Percentiles rank a stretch among this genome's conserved stretches.
Evolutionary conservation across 2,888 invertebrate species (phyloP).

Genomic region (Drosophila nr. fundita): DNA sequence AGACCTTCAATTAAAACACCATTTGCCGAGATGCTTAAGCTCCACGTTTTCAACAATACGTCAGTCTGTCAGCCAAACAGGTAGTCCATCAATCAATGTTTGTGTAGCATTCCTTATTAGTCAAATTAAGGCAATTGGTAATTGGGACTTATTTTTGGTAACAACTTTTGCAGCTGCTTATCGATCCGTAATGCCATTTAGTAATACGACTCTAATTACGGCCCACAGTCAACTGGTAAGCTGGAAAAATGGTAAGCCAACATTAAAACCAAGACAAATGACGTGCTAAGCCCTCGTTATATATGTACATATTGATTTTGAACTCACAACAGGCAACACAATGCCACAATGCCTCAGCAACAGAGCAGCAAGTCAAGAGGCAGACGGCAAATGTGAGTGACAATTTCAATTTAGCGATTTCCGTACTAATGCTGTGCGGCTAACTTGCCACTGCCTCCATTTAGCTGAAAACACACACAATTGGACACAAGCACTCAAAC

Average conservation of each 20-base stretch:
- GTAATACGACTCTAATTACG: conserved; percentile 47
- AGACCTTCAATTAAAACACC: conserved; percentile 65
- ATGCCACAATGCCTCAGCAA: conserved; percentile 4
- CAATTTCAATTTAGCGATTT: conserved; percentile 79
- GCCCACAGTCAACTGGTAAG: background rate
- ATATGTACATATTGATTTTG: conserved; percentile 50
- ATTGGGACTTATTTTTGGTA: conserved; percentile 64
- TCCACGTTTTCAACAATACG: background rate
- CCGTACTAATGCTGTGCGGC: conserved; percentile 70
- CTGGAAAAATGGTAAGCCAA: conserved; percentile 24
- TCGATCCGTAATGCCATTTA: conserved; percentile 40
- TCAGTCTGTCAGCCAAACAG: conserved; percentile 31
- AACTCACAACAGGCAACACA: conserved; percentile 10
- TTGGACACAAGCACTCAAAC: conserved; percentile 32
- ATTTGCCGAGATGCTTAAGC: conserved; percentile 41
- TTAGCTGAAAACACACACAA: conserved; percentile 67
- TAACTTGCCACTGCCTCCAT: conserved; percentile 52
- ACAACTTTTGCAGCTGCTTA: conserved; percentile 21
- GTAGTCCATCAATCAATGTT: conserved; percentile 31
- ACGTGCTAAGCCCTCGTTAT: conserved; percentile 42
- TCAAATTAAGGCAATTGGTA: conserved; percentile 34
- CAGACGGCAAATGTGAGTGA: conserved; percentile 67
- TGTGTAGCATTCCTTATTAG: conserved; percentile 26
- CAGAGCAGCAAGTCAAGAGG: conserved; percentile 58
- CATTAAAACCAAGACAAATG: conserved; percentile 39